Evolutionary conservation across 37 sponge, comb jelly and placozoan species (phyloP), one percentile per base, ranked within the genome.

Genomic region (Ephydatia muelleri): DNA sequence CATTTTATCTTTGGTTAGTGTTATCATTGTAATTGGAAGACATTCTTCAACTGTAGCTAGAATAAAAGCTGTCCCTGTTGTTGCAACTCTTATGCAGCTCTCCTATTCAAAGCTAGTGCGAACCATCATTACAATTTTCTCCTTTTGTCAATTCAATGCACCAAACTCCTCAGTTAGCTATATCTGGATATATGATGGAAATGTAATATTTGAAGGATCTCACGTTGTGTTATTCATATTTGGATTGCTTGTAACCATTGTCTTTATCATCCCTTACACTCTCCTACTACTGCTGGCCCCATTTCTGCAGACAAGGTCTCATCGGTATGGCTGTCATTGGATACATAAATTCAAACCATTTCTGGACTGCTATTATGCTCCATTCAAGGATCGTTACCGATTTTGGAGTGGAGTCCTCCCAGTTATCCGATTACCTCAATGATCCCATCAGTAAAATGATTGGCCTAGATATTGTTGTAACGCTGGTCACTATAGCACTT

Each of bases 51-150:
- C 34, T n/a, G 26, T 86, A 1, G 38, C 86, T 26, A 80, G 38
- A 31, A 13, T 87, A 11, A 88, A 39, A 30, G 36, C 79, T 68
- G 83, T 88, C 2, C 64, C 82, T 31, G 83, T 88, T 1, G 65
- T 88, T 28, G 70, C 83, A 19, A 82, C 88, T 28, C 79, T 88
- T 5, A 19, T 88, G 1, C 72, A 78, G 9, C 57, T 88, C 27
- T 88, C 83, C 35, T 88, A 88, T 68, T 69, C 70, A 33, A 88
- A 82, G 32, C 25, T 88, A 21, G 49, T 82, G 2, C 26, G 32
- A 9, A 43, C 57, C 5, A 36, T 81, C 47, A 39, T 82, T 26
- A n/a, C 48, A 29, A 30, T 33, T 16, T 23, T 79, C 57, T 9
- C 8, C 0, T 12, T 0, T 27, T 1, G 2, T n/a, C 9, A 57